Evolutionary conservation across 1,140 invertebrate species (phyloP).

Genomic region (Drosophila hydei): DNA sequence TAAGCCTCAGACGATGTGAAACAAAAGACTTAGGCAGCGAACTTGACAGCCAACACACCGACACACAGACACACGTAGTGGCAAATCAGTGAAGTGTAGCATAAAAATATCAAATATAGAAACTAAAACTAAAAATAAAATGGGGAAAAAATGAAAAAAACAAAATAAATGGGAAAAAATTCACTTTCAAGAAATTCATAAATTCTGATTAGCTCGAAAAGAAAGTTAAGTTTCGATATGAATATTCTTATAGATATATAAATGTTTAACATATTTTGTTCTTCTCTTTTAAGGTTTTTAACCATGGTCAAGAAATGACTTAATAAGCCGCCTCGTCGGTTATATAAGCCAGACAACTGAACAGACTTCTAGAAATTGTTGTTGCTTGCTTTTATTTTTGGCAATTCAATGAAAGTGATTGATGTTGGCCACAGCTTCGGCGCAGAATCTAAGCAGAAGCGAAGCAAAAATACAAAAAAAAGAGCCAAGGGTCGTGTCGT

Average conservation of each 20-base stretch:
- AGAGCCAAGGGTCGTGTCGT: constrained; percentile 46
- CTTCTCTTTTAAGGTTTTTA: not conserved
- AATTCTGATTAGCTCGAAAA: constrained; percentile 32
- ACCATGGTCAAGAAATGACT: constrained; percentile 57
- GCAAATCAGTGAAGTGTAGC: constrained; percentile 24
- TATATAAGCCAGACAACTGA: constrained; percentile 56
- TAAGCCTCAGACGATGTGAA: constrained; percentile 50
- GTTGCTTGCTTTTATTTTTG: constrained; percentile 44
- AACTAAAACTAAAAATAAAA: constrained; percentile 7
- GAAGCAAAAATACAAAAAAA: constrained; percentile 14
- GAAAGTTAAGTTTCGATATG: constrained; percentile 44
- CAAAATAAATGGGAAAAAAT: constrained; percentile 38
- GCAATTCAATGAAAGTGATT: constrained; percentile 82
- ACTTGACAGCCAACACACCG: constrained; percentile 22
- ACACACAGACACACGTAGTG: constrained; percentile 8
- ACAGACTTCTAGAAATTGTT: constrained; percentile 28
- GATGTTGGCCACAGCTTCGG: constrained; percentile 66
- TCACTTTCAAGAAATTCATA: constrained; percentile 49
- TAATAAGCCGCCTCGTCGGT: constrained; percentile 67
- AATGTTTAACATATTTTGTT: not conserved
- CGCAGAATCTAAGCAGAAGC: constrained; percentile 44
- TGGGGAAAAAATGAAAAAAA: too few relatives aligned
- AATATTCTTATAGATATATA: constrained; percentile 14
- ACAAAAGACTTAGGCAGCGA: constrained; percentile 64
- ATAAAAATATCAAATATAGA: constrained; percentile 34